Evolutionary conservation across 2,797 vertebrate species (phyloP).

Genomic region (Pelodytes ibericus): DNA sequence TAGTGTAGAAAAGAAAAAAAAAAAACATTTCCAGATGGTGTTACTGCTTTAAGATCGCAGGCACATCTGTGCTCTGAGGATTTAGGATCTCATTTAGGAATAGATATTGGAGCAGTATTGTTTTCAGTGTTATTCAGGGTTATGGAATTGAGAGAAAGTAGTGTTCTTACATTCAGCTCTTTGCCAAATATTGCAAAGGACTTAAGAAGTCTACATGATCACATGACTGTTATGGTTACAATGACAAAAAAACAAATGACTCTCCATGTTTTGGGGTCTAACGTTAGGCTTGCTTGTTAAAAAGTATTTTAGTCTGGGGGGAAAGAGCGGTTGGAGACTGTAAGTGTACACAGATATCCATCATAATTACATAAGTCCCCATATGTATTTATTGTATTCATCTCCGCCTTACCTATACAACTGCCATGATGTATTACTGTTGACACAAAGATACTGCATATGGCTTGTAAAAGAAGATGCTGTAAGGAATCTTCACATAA

Average conservation of each 20-base stretch:
- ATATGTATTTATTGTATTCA: constrained; percentile 25
- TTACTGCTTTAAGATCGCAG: constrained; percentile 21
- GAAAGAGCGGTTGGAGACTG: constrained; percentile 4
- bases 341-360: constrained; percentile 28
- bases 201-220: neutral
- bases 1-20: neutral
- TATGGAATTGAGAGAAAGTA: constrained; percentile 11
- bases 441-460: neutral
- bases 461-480: constrained; percentile 21
- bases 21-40: constrained; percentile 34
- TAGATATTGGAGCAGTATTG: constrained; percentile 22
- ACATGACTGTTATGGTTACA: neutral
- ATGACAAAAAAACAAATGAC: neutral
- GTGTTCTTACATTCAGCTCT: constrained; percentile 1
- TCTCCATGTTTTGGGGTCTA: neutral
- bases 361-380: constrained; percentile 30
- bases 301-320: constrained; percentile 13
- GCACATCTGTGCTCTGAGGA: constrained; percentile 8
- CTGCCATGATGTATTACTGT: constrained; percentile 10
- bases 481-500: constrained; percentile 28
- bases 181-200: neutral
- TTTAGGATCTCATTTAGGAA: constrained; percentile 17
- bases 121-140: constrained; percentile 16
- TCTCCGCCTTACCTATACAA: neutral
- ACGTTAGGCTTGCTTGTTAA: neutral